Base-by-base conservation (phyloP, 1,140 invertebrate species). In the Oryctes rhinoceros region DNA sequence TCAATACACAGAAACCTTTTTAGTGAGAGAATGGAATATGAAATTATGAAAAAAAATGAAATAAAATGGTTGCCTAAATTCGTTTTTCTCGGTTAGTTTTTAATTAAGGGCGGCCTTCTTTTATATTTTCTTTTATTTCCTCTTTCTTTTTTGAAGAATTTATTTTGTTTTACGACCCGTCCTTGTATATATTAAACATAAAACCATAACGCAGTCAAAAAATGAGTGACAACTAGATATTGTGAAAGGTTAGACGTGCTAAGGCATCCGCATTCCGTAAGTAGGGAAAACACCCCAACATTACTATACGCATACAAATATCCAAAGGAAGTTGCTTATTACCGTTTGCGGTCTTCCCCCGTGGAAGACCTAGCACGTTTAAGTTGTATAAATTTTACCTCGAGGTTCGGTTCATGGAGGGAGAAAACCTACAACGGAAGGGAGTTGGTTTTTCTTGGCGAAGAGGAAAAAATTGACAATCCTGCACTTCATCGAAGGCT, bases 261-360 rank as follows among this genome's bases (percentile, higher is more conserved):
- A 67, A 67, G 65, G 65, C 65, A 67, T 67, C 4, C 3, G 65
- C 65, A 67, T 67, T 67, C 65, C 30, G 20, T 67, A 67, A 67
- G 65, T 67, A 67, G 65, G 18, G 30, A 35, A 13, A 18, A 20
- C 65, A 24, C 65, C 53, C 9, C 49, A 4, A 24, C 18, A 67
- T 35, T 35, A 24, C 65, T 18, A 24, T 67, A 67, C 65, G 65
- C 65, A 67, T 67, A 67, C 65, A 67, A 67, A 67, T 67, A 67
- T 67, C 65, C 30, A 9, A 53, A 67, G 65, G 65, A 67, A 67
- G 65, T 67, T 67, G 65, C n/a, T 67, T 67, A 67, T 67, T 67
- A 67, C 65, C 65, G n/a, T 67, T 67, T 67, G 65, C 65, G 65
- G 65, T 67, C 18, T 67, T 18, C 65, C 18, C 2, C 24, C 18